These are phyloP conservation scores for Spheniscus mendiculus DNA, from an alignment of 2,113 vertebrate species.

Conservation along the genomic window DNA sequence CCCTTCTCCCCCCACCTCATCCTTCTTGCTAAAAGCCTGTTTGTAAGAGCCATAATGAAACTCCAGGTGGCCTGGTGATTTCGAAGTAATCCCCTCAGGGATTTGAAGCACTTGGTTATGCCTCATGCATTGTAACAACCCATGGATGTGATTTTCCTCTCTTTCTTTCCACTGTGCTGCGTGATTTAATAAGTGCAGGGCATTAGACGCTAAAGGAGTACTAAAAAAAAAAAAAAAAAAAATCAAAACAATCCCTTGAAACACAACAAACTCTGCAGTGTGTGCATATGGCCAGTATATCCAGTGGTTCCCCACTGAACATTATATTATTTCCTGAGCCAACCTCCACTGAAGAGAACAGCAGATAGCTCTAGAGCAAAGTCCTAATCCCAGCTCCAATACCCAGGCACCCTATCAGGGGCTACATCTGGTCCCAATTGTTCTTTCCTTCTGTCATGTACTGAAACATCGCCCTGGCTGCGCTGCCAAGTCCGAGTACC, in stretches of 20 bases:
- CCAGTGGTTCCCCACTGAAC: neutral
- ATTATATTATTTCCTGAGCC: neutral
- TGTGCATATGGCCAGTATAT: neutral
- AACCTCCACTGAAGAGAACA: neutral
- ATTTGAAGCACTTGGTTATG: constrained; percentile 64
- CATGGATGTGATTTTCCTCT: constrained; percentile 54
- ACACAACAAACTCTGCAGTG: neutral
- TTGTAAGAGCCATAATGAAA: constrained; percentile 69
- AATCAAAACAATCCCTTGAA: constrained; percentile 25
- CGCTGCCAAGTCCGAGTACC: neutral
- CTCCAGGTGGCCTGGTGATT: constrained; percentile 67
- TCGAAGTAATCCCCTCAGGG: constrained; percentile 59
- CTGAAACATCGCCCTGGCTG: neutral
- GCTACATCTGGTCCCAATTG: neutral
- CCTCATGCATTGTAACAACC: constrained; percentile 60
- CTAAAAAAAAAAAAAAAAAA: neutral
- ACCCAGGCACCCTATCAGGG: neutral
- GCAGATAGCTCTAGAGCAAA: neutral
- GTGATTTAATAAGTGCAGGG: constrained; percentile 52
- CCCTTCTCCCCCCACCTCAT: constrained; percentile 56
- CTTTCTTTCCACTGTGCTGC: neutral
- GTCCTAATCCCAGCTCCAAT: neutral
- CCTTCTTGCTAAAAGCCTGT: constrained; percentile 66
- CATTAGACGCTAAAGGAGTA: neutral
- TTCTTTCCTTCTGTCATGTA: neutral